Evolutionary conservation across 2,888 invertebrate species (phyloP).

Genomic region (Drosophila neotestacea): DNA sequence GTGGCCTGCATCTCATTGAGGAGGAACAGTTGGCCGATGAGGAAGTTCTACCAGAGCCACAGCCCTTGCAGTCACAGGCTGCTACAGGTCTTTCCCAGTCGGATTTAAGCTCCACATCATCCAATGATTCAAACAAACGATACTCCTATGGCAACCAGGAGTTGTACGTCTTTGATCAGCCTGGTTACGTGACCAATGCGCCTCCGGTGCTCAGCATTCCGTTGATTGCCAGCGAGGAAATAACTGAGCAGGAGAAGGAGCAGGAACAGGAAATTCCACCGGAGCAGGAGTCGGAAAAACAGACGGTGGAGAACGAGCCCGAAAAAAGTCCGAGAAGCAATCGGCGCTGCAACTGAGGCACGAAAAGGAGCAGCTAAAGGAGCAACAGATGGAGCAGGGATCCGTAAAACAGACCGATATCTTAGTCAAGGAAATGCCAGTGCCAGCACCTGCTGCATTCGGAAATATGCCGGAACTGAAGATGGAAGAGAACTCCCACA

Average conservation of each 20-base stretch:
- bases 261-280: conserved; percentile 28
- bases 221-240: conserved; percentile 39
- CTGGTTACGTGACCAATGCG: conserved; percentile 87
- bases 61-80: neutral
- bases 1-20: conserved; percentile 81
- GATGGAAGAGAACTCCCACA: neutral
- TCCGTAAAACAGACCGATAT: neutral
- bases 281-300: neutral
- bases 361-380: conserved; percentile 37
- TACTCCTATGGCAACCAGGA: conserved; percentile 93
- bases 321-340: neutral
- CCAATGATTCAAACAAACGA: conserved; percentile 90
- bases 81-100: conserved; percentile 92
- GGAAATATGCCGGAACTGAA: conserved; percentile 6
- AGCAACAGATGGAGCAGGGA: neutral
- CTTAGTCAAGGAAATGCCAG: conserved; percentile 1
- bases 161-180: conserved; percentile 90
- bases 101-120: conserved; percentile 90
- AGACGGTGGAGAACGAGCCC: conserved; percentile 1
- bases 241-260: conserved; percentile 33
- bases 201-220: conserved; percentile 51
- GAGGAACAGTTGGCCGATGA: conserved; percentile 63
- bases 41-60: neutral
- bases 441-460: conserved; percentile 42
- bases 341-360: conserved; percentile 30